Base-by-base conservation (phyloP, 2,888 invertebrate species). In the Drosophila silvestris region DNA sequence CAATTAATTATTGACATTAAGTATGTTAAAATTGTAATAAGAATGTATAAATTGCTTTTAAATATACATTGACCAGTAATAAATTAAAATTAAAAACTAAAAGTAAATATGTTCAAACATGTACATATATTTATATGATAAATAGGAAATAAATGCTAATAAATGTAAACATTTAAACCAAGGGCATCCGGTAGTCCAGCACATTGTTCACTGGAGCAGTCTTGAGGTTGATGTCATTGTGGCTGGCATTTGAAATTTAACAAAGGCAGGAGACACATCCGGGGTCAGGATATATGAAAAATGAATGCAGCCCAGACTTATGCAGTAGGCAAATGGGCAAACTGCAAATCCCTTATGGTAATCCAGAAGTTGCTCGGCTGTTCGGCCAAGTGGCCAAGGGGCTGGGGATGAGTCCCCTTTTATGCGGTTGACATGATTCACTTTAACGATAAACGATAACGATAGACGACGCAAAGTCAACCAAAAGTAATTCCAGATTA, bases 401-500 rank as follows among this genome's bases (percentile, higher is more conserved):
- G 22, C 19, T 19, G 22, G 16, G 30, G 16, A 26, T 7, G n/a
- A 39, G 28, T 0, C 57, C 76, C 82, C 57, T 35, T 82, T 85
- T 83, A 82, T 92, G 91, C 83, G 89, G 86, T 91, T 92, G 91
- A 92, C 91, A 90, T 92, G 91, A 91, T 88, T 91, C 84, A 89
- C 85, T 91, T 91, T 85, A 82, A 83, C 88, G 91, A 91, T 91
- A 91, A 91, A 88, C 91, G 89, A 89, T 81, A 89, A 69, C 87
- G 85, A 87, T 87, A 87, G 68, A 77, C 73, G 69, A 70, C 67
- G 66, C 79, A 75, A 79, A 85, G 73, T 85, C 70, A 79, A 73
- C 70, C 70, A 62, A 78, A 65, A 73, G 62, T 74, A 78, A 74
- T 74, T 60, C 54, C 28, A 77, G 71, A 67, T 82, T 74, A 66